Base-by-base conservation (phyloP, 2,797 vertebrate species). In the Eleutherodactylus coqui region DNA sequence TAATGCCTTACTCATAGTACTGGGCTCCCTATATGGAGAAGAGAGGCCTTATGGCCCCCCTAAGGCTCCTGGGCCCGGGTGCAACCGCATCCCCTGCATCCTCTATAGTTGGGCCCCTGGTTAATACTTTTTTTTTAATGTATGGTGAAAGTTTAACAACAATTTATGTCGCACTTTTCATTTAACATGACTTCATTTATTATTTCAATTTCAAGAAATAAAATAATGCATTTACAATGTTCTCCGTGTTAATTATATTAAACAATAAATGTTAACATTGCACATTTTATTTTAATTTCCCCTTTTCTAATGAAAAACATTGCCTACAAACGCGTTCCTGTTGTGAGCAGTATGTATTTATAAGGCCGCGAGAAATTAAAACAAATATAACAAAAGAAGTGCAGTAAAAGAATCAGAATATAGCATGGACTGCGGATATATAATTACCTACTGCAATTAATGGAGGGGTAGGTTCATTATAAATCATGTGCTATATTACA, bases 231-330 rank as follows among this genome's bases (percentile, higher is more conserved):
- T 77, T 41, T 67, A 51, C 43, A 77, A 76, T 77, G 73, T 45
- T 45, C 58, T 60, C 24, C 69, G 53, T 83, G 83, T 77, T 84
- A 84, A 84, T 77, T 84, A 76, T 51, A 76, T 75, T 51, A 84
- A 77, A 77, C 43, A 64, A 49, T 67, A 67, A 84, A 76, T 47
- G 72, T 75, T 83, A 83, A 64, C 72, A 75, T 69, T 38, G 32
- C 38, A 84, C 38, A 84, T 76, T 84, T 53, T 75, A 60, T 60
- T 83, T 77, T 77, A 62, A 76, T 84, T 83, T 77, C 51, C 83
- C 41, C 45, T 36, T 84, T 84, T 34, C n/a, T 45, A 84, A 75
- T 47, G 73, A 53, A 76, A 84, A 77, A 34, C 53, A 76, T 36
- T 49, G 72, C 24, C 55, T 60, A 62, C 38, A 84, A 76, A 84